Percentiles rank a stretch among this genome's conserved stretches.
Evolutionary conservation across 2,797 vertebrate species (phyloP).

Genomic region (Sandelia bainsii): DNA sequence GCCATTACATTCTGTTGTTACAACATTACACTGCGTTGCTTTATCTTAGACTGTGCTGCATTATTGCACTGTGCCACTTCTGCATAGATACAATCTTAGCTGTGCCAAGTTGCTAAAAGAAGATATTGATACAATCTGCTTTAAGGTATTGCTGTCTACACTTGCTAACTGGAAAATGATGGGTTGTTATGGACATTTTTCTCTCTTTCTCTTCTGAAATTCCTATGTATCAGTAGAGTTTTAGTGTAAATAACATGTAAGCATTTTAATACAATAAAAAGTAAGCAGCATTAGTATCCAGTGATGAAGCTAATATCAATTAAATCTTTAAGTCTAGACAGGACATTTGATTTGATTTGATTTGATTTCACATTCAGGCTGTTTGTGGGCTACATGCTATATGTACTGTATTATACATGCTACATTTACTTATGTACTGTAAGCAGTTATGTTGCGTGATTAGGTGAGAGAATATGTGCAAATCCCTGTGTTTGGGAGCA

Average conservation of each 20-base stretch:
- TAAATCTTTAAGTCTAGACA: no score
- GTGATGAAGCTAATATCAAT: no score
- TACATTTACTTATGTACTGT: background rate
- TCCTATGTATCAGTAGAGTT: no score
- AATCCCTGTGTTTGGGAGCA: slow-evolving; percentile 8
- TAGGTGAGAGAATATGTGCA: slow-evolving; percentile 9
- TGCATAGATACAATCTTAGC: slow-evolving; percentile 1
- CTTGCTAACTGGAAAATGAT: background rate
- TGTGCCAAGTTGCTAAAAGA: background rate
- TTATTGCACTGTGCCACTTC: background rate
- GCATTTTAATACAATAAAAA: background rate
- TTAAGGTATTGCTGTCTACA: background rate
- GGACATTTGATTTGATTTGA: no score
- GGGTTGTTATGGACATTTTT: background rate
- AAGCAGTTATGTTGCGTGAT: background rate
- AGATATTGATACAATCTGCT: background rate
- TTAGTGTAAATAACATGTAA: no score
- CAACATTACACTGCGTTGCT: background rate
- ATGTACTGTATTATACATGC: no score
- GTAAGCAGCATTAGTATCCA: no score
- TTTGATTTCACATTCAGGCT: no score
- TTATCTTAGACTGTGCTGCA: no score
- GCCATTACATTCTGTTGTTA: background rate
- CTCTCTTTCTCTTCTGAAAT: background rate
- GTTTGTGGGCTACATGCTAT: background rate